Evolutionary conservation across 2,797 vertebrate species (phyloP).

Genomic region (Acrossocheilus fasciatus): DNA sequence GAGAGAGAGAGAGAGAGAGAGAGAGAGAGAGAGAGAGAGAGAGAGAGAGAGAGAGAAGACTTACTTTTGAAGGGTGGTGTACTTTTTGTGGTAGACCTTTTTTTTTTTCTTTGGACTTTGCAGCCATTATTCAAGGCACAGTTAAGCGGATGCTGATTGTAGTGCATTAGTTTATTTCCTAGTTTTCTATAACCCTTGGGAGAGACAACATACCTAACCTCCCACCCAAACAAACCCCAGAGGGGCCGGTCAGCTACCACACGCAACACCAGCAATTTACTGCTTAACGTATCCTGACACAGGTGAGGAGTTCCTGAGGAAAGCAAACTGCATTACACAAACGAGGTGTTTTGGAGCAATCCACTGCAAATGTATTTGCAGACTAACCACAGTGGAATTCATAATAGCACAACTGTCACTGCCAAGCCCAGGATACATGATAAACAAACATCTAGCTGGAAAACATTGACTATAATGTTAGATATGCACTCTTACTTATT

Average conservation of each 20-base stretch:
- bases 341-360: slow-evolving; percentile 70
- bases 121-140: not conserved
- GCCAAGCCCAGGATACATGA: not conserved
- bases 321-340: slow-evolving; percentile 70
- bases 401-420: slow-evolving; percentile 16
- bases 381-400: slow-evolving; percentile 53
- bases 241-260: slow-evolving; percentile 24
- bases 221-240: slow-evolving; percentile 51
- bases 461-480: not conserved
- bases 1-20: too few species aligned
- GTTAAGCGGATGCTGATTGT: slow-evolving; percentile 12
- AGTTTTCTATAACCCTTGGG: slow-evolving; percentile 54
- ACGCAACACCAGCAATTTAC: slow-evolving; percentile 63
- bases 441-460: slow-evolving; percentile 19
- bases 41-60: too few species aligned
- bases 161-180: slow-evolving; percentile 52
- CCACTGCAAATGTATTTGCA: slow-evolving; percentile 71
- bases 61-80: too few species aligned
- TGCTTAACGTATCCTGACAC: slow-evolving; percentile 70
- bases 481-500: not conserved
- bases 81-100: not conserved
- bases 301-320: slow-evolving; percentile 62
- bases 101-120: not conserved
- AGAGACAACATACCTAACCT: slow-evolving; percentile 60
- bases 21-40: too few species aligned